phyloP scores from a whole-genome alignment of 2,888 invertebrate genomes.

The Caenorhabditis sulstoni region DNA sequence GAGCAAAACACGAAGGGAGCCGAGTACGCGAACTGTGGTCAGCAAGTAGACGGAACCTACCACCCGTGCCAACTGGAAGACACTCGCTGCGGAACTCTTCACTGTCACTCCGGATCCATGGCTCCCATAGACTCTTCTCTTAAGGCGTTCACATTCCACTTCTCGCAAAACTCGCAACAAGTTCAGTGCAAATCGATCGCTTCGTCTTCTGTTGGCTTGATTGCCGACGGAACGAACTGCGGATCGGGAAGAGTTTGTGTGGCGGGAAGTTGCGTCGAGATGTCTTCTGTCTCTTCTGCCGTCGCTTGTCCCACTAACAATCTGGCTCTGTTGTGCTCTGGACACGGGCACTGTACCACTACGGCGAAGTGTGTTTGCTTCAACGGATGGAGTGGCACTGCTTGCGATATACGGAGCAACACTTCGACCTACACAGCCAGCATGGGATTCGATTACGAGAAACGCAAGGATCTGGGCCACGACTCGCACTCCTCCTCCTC shows the following conservation, averaged over 20 bases:
- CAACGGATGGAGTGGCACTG: conserved; percentile 84
- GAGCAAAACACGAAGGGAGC: conserved; percentile 95
- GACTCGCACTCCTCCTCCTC: too few relatives aligned
- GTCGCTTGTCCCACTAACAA: conserved; percentile 89
- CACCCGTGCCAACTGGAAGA: conserved; percentile 83
- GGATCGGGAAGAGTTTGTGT: conserved; percentile 71
- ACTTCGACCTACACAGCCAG: conserved; percentile 38
- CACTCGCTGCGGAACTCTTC: conserved; percentile 93
- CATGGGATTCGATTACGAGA: conserved; percentile 31
- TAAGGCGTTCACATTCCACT: conserved; percentile 90
- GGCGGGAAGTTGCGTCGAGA: conserved; percentile 70
- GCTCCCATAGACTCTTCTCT: conserved; percentile 86
- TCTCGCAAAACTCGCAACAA: conserved; percentile 91
- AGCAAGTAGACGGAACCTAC: conserved; percentile 59
- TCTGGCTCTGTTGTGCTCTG: conserved; percentile 92
- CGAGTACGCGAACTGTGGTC: conserved; percentile 94
- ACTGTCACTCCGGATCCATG: conserved; percentile 89
- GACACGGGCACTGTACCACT: conserved; percentile 86
- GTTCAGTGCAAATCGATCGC: conserved; percentile 82
- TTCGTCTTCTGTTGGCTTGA: conserved; percentile 65
- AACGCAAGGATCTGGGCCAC: background rate
- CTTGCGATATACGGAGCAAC: conserved; percentile 79
- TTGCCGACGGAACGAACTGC: conserved; percentile 73
- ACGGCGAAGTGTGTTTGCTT: conserved; percentile 89
- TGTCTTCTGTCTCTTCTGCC: conserved; percentile 70